A percentile compares a stretch with the other conserved stretches of the same genome.
Evolutionary conservation across 35 echinoderm and acorn worm genomes (phyloP).

Genomic region (Diadema setosum): DNA sequence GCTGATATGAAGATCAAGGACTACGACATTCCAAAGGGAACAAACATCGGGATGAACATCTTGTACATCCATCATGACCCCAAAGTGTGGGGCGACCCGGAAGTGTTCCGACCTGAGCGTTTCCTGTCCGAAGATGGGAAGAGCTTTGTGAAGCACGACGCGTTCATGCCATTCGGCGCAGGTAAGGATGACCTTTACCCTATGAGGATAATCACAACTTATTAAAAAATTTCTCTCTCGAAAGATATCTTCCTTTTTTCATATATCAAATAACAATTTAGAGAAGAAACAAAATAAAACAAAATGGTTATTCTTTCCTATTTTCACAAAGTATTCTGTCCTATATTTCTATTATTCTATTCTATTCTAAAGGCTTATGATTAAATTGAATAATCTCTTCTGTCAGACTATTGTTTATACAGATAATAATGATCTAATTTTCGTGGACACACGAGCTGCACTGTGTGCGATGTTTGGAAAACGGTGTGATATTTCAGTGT

Average conservation of each 20-base stretch:
- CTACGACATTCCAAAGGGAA: conserved; percentile 32
- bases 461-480: too few species aligned
- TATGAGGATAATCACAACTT: not conserved
- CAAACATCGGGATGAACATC: not conserved
- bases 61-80: conserved; percentile 36
- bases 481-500: too few species aligned
- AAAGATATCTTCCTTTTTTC: not conserved
- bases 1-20: not conserved
- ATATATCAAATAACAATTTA: not conserved
- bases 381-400: too few species aligned
- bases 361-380: not conserved
- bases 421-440: too few species aligned
- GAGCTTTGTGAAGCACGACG: not conserved
- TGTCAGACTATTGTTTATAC: too few species aligned
- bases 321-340: not conserved
- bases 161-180: not conserved
- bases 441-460: too few species aligned
- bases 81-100: conserved; percentile 35
- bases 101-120: conserved; percentile 39
- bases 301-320: not conserved
- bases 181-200: not conserved
- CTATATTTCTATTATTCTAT: not conserved
- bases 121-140: conserved; percentile 5
- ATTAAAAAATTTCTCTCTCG: not conserved
- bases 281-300: not conserved